Evolutionary conservation across 2,888 invertebrate species (phyloP).

Genomic region (Sphaeridia pumilis): DNA sequence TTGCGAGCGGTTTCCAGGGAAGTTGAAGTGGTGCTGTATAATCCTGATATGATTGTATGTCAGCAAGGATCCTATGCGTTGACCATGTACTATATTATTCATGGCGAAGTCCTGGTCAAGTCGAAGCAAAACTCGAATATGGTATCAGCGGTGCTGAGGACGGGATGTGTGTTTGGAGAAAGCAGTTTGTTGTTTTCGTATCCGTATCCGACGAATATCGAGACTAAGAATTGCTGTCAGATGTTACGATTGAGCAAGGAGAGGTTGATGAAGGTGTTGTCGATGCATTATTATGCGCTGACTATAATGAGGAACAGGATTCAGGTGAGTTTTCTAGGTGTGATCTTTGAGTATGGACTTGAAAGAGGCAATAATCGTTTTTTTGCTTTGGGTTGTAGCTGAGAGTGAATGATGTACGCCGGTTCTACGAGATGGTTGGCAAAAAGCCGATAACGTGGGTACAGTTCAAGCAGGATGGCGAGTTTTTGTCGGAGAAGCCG

Average conservation of each 20-base stretch:
- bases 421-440: conserved; percentile 21
- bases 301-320: conserved; percentile 15
- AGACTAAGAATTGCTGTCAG: conserved; percentile 32
- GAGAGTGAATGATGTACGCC: conserved; percentile 15
- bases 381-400: background rate
- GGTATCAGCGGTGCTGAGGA: conserved; percentile 21
- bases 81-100: conserved; percentile 30
- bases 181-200: conserved; percentile 28
- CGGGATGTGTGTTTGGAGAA: conserved; percentile 32
- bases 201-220: conserved; percentile 27
- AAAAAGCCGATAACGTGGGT: conserved; percentile 21
- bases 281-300: conserved; percentile 17
- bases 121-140: conserved; percentile 22
- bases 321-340: conserved; percentile 7
- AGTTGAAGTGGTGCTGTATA: conserved; percentile 27
- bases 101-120: conserved; percentile 30
- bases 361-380: background rate
- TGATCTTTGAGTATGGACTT: background rate
- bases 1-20: conserved; percentile 23
- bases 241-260: conserved; percentile 25
- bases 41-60: conserved; percentile 32
- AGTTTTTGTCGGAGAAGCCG: conserved; percentile 3
- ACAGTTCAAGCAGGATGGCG: conserved; percentile 4
- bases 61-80: conserved; percentile 23
- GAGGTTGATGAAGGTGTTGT: conserved; percentile 21